Percentiles rank a stretch among this genome's conserved stretches.
Evolutionary conservation across 1,140 invertebrate species (phyloP).

Genomic region (Drosophila biarmipes): DNA sequence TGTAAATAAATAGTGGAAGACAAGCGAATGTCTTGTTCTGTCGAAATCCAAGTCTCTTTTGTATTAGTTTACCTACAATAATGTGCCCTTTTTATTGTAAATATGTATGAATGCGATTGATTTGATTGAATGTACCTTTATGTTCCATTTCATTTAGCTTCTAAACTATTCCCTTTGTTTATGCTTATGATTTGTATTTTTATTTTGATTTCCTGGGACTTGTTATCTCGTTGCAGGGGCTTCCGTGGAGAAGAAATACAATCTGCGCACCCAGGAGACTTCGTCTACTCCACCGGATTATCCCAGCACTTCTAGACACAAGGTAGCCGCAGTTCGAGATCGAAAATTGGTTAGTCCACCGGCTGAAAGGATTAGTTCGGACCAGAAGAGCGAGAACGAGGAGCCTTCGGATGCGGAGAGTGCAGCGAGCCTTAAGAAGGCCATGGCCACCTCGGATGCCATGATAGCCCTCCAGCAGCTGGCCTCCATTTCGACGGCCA

Average conservation of each 20-base stretch:
- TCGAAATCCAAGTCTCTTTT: constrained; percentile 27
- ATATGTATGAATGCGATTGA: constrained; percentile 30
- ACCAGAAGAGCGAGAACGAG: constrained; percentile 59
- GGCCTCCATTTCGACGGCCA: constrained; percentile 78
- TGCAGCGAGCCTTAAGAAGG: constrained; percentile 41
- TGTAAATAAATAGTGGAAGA: constrained; percentile 52
- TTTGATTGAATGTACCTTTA: constrained; percentile 23
- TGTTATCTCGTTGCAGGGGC: constrained; percentile 59
- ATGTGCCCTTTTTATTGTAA: constrained; percentile 26
- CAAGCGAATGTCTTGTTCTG: constrained; percentile 19
- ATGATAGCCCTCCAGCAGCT: constrained; percentile 77
- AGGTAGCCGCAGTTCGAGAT: background rate
- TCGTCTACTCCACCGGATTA: background rate
- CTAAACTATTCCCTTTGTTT: constrained; percentile 13
- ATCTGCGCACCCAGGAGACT: constrained; percentile 49
- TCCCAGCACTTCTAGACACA: constrained; percentile 50
- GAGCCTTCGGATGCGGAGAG: constrained; percentile 33
- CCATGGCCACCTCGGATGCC: constrained; percentile 55
- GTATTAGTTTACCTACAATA: constrained; percentile 19
- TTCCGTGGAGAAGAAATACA: constrained; percentile 36
- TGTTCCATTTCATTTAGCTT: constrained; percentile 21
- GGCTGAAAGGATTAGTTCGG: background rate
- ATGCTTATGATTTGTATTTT: constrained; percentile 57
- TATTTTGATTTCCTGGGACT: constrained; percentile 63
- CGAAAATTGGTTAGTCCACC: background rate